Base-by-base conservation (phyloP, 2,888 invertebrate species). In the Leptarthrus brevirostris region DNA sequence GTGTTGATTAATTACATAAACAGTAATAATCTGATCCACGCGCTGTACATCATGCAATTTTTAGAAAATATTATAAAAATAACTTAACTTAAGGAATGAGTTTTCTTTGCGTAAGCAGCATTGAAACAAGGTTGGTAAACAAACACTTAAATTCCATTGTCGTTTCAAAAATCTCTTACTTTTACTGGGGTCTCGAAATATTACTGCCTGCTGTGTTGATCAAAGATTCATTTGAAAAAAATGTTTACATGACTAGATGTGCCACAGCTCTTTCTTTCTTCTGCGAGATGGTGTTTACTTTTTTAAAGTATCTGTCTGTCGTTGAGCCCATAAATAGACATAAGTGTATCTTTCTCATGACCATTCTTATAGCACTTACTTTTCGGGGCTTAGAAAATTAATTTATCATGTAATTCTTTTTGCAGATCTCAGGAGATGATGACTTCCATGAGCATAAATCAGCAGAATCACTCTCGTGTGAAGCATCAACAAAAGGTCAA, bases 401-500 rank as follows among this genome's bases (percentile, higher is more conserved):
- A 66, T 47, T 47, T 14, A 47, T 53, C 18, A 40, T 16, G 49
- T 18, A 54, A 6, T 73, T 73, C 44, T 14, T 10, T 12, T 58
- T 74, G 22, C 47, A 76, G 74, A 71, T 64, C 75, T 8, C 75
- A 74, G 70, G 74, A 76, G 20, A 74, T 76, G 34, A 72, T 75
- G 49, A 74, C 24, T 24, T 53, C 71, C 10, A 82, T 83, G 79
- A 81, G 79, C 76, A 82, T 80, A 75, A 82, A 81, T 77, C 85
- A 84, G 71, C 84, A 85, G 53, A 84, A 81, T 64, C 84, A 84
- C 75, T 80, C 80, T 54, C 81, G 83, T 76, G 80, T 83, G 79
- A 84, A 84, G 72, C 84, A 81, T 12, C 80, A 80, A 8, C 54
- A 53, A 66, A 26, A 4, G 24, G 26, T 20, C 8, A 8, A 6